Evolutionary conservation across 92 coral and sea anemone species (phyloP).

Genomic region (Bergia puertoricense): DNA sequence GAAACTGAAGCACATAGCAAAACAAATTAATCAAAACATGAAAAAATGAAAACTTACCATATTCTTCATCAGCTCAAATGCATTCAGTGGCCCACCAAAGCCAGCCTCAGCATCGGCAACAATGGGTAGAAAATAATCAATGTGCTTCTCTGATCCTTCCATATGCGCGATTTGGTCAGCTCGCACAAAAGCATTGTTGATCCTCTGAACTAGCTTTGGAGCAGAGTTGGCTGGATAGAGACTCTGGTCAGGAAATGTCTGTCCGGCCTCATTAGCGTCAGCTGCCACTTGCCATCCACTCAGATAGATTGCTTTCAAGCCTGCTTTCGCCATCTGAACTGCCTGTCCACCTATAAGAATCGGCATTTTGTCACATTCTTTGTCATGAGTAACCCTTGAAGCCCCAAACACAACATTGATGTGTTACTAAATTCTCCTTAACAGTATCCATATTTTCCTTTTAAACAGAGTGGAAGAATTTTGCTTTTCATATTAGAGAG

Average conservation of each 20-base stretch:
- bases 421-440: no score
- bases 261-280: constrained; percentile 87
- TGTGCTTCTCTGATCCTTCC: constrained; percentile 72
- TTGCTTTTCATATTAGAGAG: no score
- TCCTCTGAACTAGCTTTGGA: constrained; percentile 90
- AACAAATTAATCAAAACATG: background rate
- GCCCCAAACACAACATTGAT: no score
- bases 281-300: constrained; percentile 99
- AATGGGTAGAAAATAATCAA: constrained; percentile 88
- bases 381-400: background rate
- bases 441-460: no score
- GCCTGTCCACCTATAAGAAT: constrained; percentile 83
- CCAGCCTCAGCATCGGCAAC: constrained; percentile 99
- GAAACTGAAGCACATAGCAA: background rate
- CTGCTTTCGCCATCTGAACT: constrained; percentile 97
- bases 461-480: no score
- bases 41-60: constrained; percentile 68
- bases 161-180: constrained; percentile 99
- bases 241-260: constrained; percentile 98
- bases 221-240: constrained; percentile 96
- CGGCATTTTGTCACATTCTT: background rate
- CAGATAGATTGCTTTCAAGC: constrained; percentile 89
- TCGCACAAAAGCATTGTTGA: constrained; percentile 91
- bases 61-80: constrained; percentile 85
- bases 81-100: constrained; percentile 98